phyloP scores from a whole-genome alignment of 2,797 vertebrate species.

The Syncerus caffer region DNA sequence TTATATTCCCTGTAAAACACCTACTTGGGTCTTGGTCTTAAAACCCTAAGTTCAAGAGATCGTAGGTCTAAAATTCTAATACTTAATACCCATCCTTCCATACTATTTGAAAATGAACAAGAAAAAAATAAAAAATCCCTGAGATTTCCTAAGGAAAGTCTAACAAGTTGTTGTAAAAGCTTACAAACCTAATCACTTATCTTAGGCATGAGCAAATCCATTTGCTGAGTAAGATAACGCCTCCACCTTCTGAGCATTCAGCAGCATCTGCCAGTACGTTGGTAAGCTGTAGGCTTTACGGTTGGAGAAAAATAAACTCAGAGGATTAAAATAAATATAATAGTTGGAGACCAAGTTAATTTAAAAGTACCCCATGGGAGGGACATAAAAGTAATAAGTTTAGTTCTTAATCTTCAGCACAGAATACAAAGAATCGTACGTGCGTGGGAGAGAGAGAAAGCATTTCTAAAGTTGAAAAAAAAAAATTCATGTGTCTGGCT shows the following conservation, averaged over 20 bases:
- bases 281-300: constrained; percentile 48
- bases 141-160: neutral
- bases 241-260: constrained; percentile 8
- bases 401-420: constrained; percentile 37
- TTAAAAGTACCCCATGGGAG: constrained; percentile 57
- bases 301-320: constrained; percentile 45
- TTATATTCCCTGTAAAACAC: neutral
- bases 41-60: neutral
- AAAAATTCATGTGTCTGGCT: neutral
- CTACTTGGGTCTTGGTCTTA: neutral
- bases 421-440: constrained; percentile 7
- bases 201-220: neutral
- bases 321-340: constrained; percentile 67
- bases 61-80: neutral
- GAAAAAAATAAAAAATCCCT: neutral
- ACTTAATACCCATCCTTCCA: neutral
- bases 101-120: neutral
- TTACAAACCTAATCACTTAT: neutral
- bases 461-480: neutral
- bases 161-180: neutral
- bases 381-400: constrained; percentile 50
- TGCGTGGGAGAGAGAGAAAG: constrained; percentile 28
- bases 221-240: neutral
- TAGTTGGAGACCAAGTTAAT: constrained; percentile 54
- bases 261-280: neutral